A percentile compares a stretch with the other conserved stretches of the same genome.
Evolutionary conservation across 2,888 invertebrate genomes (phyloP).

Genomic region (Epinotia bilunana): DNA sequence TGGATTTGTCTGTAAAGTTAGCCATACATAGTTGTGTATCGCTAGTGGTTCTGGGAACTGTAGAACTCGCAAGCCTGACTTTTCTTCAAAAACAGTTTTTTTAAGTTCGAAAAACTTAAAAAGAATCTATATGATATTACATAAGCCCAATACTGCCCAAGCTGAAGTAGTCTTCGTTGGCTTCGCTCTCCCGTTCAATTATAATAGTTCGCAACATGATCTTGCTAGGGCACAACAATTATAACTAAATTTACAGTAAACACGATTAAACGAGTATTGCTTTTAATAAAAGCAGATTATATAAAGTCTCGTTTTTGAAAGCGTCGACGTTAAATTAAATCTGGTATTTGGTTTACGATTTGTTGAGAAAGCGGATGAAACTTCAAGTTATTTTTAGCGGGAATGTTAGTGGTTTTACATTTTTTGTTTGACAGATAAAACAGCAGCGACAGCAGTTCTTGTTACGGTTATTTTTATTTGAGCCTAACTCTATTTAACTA

Average conservation of each 20-base stretch:
- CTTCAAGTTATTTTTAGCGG: constrained; percentile 5
- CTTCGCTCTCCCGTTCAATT: too few species aligned
- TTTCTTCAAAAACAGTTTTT: too few species aligned
- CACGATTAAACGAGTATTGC: too few species aligned
- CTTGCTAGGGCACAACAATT: too few species aligned
- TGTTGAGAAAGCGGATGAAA: neutral
- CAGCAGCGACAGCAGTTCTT: neutral
- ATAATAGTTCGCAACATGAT: too few species aligned
- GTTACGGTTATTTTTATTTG: constrained; percentile 5
- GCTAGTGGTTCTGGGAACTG: too few species aligned
- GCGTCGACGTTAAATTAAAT: neutral
- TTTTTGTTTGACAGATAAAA: constrained; percentile 4
- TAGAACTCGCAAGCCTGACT: too few species aligned
- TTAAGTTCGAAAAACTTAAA: too few species aligned
- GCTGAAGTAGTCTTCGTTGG: too few species aligned
- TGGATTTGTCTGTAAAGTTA: neutral
- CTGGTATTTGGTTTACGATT: neutral
- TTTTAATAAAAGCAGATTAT: neutral
- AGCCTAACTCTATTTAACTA: neutral
- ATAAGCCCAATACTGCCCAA: too few species aligned
- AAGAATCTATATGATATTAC: too few species aligned
- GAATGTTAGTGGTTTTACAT: neutral
- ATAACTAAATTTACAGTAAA: too few species aligned
- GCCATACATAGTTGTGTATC: neutral
- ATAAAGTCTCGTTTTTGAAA: neutral